A percentile compares a stretch with the other conserved stretches of the same genome.
These are phyloP conservation scores for Decapterus maruadsi DNA, from an alignment of 2,797 vertebrate species.

Conservation along the genomic window DNA sequence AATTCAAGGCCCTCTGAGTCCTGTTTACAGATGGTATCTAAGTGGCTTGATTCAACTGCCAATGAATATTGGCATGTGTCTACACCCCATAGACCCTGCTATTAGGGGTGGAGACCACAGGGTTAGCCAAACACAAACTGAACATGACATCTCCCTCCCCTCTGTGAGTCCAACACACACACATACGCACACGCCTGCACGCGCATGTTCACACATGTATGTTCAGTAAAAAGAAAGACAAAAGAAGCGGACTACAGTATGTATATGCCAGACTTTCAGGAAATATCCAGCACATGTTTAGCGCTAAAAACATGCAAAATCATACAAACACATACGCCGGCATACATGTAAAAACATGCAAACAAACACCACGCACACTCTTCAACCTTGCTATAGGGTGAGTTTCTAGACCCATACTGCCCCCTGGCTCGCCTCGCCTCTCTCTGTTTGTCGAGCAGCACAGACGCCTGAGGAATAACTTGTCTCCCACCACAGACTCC, in stretches of 20 bases:
- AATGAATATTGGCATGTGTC: slow-evolving; percentile 88
- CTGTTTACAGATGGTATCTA: slow-evolving; percentile 86
- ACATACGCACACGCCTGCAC: slow-evolving; percentile 30
- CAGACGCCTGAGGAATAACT: slow-evolving; percentile 79
- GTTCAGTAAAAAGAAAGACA: slow-evolving; percentile 27
- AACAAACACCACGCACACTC: slow-evolving; percentile 42
- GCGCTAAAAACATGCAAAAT: slow-evolving; percentile 18
- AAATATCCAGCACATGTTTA: slow-evolving; percentile 38
- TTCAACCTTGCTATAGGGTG: slow-evolving; percentile 75
- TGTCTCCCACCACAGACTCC: slow-evolving; percentile 81
- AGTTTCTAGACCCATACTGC: slow-evolving; percentile 82
- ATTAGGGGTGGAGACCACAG: slow-evolving; percentile 85
- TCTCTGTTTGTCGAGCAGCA: slow-evolving; percentile 76
- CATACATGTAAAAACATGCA: slow-evolving; percentile 24
- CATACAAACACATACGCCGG: slow-evolving; percentile 13
- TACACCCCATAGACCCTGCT: slow-evolving; percentile 86
- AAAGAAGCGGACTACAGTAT: background rate
- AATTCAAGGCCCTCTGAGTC: slow-evolving; percentile 82
- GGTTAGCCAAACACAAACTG: slow-evolving; percentile 89
- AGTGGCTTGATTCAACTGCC: slow-evolving; percentile 88
- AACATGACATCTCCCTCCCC: slow-evolving; percentile 87
- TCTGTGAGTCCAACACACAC: slow-evolving; percentile 60
- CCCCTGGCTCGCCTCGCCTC: slow-evolving; percentile 84
- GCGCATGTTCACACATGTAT: slow-evolving; percentile 25
- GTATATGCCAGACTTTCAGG: slow-evolving; percentile 27